These are phyloP conservation scores for Stichopus chloronotus DNA, from an alignment of 35 echinoderm and acorn worm genomes.

Conservation along the genomic window DNA sequence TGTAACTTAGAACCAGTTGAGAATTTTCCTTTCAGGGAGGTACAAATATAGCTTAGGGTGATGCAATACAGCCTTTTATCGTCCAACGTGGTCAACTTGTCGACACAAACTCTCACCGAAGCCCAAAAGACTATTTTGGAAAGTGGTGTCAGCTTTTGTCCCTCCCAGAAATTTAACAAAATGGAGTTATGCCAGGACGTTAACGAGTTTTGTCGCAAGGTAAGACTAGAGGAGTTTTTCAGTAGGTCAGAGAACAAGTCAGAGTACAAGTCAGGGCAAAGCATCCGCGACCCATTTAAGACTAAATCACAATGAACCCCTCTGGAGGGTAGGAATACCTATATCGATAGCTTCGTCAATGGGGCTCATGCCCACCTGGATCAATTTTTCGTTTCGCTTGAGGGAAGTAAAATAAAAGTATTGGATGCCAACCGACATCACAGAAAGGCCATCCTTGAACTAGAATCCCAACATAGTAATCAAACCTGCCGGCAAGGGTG, in stretches of 20 bases:
- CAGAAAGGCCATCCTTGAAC: background rate
- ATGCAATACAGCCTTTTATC: no score
- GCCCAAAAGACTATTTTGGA: no score
- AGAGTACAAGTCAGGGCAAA: background rate
- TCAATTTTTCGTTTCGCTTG: background rate
- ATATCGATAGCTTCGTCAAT: background rate
- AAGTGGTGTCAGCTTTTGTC: background rate
- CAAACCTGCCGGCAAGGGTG: slow-evolving; percentile 1
- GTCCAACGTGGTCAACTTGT: no score
- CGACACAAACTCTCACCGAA: no score
- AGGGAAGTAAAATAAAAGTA: background rate
- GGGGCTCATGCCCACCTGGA: slow-evolving; percentile 13
- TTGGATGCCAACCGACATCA: background rate
- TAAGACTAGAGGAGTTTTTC: background rate
- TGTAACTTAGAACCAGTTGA: no score
- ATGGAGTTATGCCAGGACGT: slow-evolving; percentile 1
- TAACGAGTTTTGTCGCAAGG: background rate
- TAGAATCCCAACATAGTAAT: slow-evolving; percentile 10
- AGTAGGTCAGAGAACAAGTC: background rate
- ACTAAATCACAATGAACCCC: slow-evolving; percentile 2
- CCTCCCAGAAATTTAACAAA: background rate
- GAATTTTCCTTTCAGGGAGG: no score
- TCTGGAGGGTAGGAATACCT: background rate
- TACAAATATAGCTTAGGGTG: no score
- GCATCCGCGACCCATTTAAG: background rate